Percentiles rank a stretch among this genome's conserved stretches.
Conservation (phyloP, 2,888 invertebrate species). For the Lymantria dispar region DNA sequence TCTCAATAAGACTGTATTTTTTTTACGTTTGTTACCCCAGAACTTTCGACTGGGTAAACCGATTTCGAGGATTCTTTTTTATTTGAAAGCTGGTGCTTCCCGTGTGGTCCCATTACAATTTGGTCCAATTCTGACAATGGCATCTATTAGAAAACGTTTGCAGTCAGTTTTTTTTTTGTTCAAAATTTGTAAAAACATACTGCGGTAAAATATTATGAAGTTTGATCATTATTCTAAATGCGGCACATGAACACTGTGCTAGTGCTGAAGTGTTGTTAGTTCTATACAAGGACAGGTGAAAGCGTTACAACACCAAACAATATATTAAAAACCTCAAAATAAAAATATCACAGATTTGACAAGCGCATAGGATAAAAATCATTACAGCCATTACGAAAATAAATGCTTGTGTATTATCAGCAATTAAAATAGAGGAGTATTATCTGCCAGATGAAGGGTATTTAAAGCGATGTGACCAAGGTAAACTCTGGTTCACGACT, state of each 20-base stretch:
- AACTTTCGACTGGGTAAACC: too few relatives aligned
- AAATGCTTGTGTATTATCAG: conserved; percentile 7
- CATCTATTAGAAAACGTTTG: too few relatives aligned
- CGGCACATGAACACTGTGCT: not conserved
- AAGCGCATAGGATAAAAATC: conserved; percentile 13
- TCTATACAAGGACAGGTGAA: conserved; percentile 9
- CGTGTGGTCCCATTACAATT: too few relatives aligned
- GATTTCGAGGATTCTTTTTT: too few relatives aligned
- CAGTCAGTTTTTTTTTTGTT: too few relatives aligned
- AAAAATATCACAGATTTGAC: conserved; percentile 1
- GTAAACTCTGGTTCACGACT: conserved; percentile 43
- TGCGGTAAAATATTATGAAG: not conserved
- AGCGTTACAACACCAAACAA: conserved; percentile 6
- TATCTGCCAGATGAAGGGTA: conserved; percentile 12
- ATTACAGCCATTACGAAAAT: not conserved
- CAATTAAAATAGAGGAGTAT: conserved; percentile 5
- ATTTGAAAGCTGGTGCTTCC: too few relatives aligned
- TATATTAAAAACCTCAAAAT: not conserved
- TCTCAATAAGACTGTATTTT: too few relatives aligned
- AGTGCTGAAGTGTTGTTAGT: conserved; percentile 9
- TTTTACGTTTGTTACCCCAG: too few relatives aligned
- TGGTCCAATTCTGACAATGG: too few relatives aligned
- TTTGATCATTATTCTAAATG: conserved; percentile 1
- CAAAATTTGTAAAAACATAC: too few relatives aligned
- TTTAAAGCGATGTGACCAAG: conserved; percentile 66